A percentile compares a stretch with the other conserved stretches of the same genome.
Evolutionary conservation across 2,113 vertebrate genomes (phyloP).

Genomic region (Brachypodius melanocephalos): DNA sequence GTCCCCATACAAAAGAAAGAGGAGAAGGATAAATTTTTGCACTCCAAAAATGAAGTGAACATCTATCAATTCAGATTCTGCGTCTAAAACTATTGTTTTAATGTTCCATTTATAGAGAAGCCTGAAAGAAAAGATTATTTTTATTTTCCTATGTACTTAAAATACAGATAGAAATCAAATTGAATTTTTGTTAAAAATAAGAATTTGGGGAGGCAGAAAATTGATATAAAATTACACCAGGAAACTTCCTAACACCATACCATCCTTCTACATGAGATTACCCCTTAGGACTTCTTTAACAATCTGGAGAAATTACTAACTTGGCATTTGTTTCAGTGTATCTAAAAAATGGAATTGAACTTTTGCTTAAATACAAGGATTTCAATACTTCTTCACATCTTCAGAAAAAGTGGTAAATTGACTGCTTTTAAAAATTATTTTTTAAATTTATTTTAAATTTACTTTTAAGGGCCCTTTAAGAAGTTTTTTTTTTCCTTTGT

Average conservation of each 20-base stretch:
- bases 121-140: neutral
- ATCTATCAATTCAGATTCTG: neutral
- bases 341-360: neutral
- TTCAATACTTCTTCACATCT: neutral
- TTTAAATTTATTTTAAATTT: neutral
- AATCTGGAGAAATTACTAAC: neutral
- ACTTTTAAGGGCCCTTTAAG: neutral
- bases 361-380: neutral
- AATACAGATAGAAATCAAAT: neutral
- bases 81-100: neutral
- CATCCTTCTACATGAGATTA: neutral
- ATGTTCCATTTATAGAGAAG: neutral
- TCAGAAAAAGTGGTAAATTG: neutral
- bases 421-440: neutral
- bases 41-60: neutral
- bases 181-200: neutral
- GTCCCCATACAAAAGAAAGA: neutral
- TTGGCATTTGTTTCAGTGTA: neutral
- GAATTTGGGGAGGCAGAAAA: neutral
- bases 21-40: neutral
- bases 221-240: neutral
- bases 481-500: neutral
- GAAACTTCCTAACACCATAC: neutral
- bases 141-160: neutral
- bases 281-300: neutral